A percentile compares a stretch with the other conserved stretches of the same genome.
Conservation (phyloP, 2,113 vertebrate genomes). For the Hydrochoerus hydrochaeris region DNA sequence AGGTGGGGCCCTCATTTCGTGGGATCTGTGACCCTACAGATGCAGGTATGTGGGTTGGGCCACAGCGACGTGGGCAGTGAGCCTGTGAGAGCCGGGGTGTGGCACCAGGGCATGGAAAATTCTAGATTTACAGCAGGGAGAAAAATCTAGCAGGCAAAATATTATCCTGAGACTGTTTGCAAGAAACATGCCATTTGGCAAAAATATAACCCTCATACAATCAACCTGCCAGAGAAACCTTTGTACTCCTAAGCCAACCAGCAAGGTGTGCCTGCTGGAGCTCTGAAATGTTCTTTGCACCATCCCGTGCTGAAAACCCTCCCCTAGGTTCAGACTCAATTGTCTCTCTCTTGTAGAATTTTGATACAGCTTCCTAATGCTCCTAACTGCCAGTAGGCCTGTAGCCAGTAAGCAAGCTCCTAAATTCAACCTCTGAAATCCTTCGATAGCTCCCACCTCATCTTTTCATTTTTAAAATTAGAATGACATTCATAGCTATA, state of each 20-base stretch:
- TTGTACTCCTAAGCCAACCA: not conserved
- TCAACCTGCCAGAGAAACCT: not conserved
- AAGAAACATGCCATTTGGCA: rapidly evolving
- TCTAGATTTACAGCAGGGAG: not conserved
- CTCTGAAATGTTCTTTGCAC: not conserved
- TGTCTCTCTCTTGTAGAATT: not conserved
- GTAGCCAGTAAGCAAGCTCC: not conserved
- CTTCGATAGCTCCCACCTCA: not conserved
- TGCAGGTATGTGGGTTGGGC: not conserved
- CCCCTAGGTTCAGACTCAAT: not conserved
- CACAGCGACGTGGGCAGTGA: not conserved
- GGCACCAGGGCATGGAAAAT: rapidly evolving
- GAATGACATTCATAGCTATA: not conserved
- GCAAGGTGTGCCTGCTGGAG: not conserved
- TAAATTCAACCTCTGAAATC: not conserved
- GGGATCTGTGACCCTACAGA: too few species aligned
- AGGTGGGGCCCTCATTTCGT: not conserved
- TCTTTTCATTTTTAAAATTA: not conserved
- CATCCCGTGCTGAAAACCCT: not conserved
- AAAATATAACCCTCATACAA: not conserved
- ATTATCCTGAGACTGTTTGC: rapidly evolving
- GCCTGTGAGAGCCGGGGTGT: rapidly evolving
- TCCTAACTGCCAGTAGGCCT: rapidly evolving
- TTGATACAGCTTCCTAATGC: rapidly evolving
- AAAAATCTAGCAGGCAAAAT: not conserved